These are phyloP conservation scores for Moxostoma hubbsi DNA, from an alignment of 2,797 vertebrate genomes.

Conservation along the genomic window DNA sequence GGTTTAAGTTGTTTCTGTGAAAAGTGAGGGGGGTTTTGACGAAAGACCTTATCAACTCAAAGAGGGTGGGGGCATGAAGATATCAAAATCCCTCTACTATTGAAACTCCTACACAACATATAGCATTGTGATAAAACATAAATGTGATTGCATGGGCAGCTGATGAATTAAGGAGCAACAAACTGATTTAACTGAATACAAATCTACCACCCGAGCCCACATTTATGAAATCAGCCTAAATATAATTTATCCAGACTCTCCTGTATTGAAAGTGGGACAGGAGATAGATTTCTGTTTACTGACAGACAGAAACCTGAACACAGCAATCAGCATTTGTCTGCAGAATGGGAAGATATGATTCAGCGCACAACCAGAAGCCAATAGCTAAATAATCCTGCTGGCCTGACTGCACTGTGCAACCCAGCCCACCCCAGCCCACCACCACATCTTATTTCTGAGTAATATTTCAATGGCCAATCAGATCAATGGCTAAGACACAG, in stretches of 20 bases:
- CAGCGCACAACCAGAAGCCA: neutral
- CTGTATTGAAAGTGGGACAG: neutral
- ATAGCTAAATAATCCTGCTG: constrained; percentile 23
- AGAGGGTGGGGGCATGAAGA: neutral
- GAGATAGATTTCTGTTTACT: constrained; percentile 4
- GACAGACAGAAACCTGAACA: constrained; percentile 5
- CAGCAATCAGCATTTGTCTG: constrained; percentile 1
- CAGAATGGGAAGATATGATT: constrained; percentile 5
- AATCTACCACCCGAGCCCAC: constrained; percentile 14
- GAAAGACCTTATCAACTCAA: neutral
- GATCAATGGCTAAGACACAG: neutral
- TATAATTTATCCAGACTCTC: neutral
- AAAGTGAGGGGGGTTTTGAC: neutral
- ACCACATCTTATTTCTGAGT: constrained; percentile 21
- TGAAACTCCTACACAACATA: neutral
- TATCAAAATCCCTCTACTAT: neutral
- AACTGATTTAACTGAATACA: constrained; percentile 6
- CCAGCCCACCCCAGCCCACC: neutral
- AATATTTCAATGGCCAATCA: constrained; percentile 18
- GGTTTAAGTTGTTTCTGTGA: neutral
- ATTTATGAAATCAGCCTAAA: constrained; percentile 16
- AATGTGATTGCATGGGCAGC: neutral
- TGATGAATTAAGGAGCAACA: constrained; percentile 23
- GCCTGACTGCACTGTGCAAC: neutral
- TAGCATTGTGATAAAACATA: neutral